Percentiles rank a stretch among this genome's conserved stretches.
phyloP scores from a whole-genome alignment of 2,888 invertebrate species.

The Molanna angustata region DNA sequence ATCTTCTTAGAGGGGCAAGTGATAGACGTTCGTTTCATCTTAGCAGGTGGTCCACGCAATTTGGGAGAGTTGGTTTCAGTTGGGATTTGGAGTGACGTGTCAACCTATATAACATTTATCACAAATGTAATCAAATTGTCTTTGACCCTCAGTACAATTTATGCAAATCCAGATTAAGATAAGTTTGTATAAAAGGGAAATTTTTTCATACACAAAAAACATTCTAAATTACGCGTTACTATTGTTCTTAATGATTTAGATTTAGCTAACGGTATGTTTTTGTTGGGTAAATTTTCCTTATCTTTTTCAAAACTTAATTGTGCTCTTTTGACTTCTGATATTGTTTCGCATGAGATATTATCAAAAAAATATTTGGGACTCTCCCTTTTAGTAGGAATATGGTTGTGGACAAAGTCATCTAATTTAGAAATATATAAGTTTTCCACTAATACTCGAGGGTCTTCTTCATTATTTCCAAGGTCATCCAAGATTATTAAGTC shows the following conservation, averaged over 20 bases:
- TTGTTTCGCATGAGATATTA: not conserved
- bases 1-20: too few relatives aligned
- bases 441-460: not conserved
- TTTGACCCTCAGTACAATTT: not conserved
- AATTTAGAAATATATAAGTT: not conserved
- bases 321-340: not conserved
- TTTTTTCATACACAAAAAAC: not conserved
- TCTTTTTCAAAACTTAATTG: not conserved
- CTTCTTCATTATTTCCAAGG: not conserved
- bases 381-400: too few relatives aligned
- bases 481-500: not conserved
- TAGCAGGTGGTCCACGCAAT: too few relatives aligned
- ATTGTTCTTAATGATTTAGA: not conserved
- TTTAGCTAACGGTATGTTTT: not conserved
- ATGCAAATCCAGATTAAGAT: not conserved
- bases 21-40: too few relatives aligned
- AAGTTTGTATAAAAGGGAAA: not conserved
- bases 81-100: not conserved
- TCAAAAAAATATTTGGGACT: not conserved
- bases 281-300: not conserved
- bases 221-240: not conserved
- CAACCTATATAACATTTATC: not conserved
- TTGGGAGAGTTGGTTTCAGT: too few relatives aligned
- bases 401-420: not conserved
- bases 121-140: not conserved